A percentile compares a stretch with the other conserved stretches of the same genome.
Conservation (phyloP, 2,113 vertebrate genomes). For the Mobula birostris region DNA sequence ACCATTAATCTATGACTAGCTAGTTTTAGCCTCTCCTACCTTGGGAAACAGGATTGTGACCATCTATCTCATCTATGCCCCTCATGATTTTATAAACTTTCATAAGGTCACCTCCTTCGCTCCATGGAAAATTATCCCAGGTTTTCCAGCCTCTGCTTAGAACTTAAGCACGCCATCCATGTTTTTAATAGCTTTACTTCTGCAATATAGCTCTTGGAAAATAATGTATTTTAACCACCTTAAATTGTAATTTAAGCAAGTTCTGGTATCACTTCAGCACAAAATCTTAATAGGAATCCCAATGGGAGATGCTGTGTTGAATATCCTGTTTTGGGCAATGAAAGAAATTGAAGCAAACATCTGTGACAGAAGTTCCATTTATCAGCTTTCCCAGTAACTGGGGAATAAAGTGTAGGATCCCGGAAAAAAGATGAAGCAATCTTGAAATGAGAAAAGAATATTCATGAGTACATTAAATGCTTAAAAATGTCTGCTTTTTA, state of each 20-base stretch:
- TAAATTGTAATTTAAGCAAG: background rate
- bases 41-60: too few relatives aligned
- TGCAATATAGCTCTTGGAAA: background rate
- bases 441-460: background rate
- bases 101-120: too few relatives aligned
- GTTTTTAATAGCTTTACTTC: background rate
- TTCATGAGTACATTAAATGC: background rate
- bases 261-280: background rate
- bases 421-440: background rate
- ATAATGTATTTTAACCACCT: background rate
- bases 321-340: background rate
- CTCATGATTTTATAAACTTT: too few relatives aligned
- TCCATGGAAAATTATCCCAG: too few relatives aligned
- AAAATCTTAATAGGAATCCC: background rate
- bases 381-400: background rate
- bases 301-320: background rate
- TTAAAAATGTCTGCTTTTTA: background rate
- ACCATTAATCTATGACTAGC: too few relatives aligned
- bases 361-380: background rate
- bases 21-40: too few relatives aligned
- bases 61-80: too few relatives aligned
- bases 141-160: too few relatives aligned
- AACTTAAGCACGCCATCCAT: background rate
- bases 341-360: background rate
- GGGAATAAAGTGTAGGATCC: background rate